Conservation (phyloP, 2,888 invertebrate species). For the Eupithecia subumbrata region DNA sequence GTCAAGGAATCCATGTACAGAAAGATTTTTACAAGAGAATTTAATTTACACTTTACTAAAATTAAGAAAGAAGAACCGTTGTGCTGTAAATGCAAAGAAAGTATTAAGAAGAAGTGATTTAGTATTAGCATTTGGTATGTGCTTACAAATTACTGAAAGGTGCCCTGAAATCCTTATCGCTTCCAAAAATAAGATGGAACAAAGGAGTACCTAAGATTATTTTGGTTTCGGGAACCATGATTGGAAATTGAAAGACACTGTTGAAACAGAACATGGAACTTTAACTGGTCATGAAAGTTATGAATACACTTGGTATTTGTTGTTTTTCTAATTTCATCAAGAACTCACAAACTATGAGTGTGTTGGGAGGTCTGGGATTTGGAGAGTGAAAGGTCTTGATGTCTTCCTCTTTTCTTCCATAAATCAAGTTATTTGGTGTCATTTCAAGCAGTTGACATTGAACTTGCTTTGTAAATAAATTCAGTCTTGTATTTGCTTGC, state of each 20-base stretch:
- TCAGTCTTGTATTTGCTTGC: neutral
- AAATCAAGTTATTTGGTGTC: neutral
- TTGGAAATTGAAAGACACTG: neutral
- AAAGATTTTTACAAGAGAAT: slow-evolving; percentile 74
- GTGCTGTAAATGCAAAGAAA: slow-evolving; percentile 71
- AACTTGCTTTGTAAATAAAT: slow-evolving; percentile 1
- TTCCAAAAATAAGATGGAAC: neutral
- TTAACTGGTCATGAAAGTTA: neutral
- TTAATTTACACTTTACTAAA: slow-evolving; percentile 72
- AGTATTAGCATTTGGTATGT: slow-evolving; percentile 10
- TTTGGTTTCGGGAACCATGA: neutral
- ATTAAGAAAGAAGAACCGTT: slow-evolving; percentile 62
- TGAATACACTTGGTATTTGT: neutral
- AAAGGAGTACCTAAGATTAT: neutral
- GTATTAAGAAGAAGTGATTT: slow-evolving; percentile 66
- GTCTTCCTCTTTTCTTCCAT: neutral
- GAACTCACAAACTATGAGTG: neutral
- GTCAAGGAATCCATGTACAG: slow-evolving; percentile 80
- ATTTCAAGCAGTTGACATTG: neutral
- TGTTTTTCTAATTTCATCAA: neutral
- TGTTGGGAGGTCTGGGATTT: neutral
- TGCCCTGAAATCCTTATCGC: neutral
- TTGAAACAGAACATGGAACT: neutral
- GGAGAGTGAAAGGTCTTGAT: neutral
- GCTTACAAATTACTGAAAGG: neutral